Base-by-base conservation (phyloP, 2,113 vertebrate species). In the Rhipidura dahli region DNA sequence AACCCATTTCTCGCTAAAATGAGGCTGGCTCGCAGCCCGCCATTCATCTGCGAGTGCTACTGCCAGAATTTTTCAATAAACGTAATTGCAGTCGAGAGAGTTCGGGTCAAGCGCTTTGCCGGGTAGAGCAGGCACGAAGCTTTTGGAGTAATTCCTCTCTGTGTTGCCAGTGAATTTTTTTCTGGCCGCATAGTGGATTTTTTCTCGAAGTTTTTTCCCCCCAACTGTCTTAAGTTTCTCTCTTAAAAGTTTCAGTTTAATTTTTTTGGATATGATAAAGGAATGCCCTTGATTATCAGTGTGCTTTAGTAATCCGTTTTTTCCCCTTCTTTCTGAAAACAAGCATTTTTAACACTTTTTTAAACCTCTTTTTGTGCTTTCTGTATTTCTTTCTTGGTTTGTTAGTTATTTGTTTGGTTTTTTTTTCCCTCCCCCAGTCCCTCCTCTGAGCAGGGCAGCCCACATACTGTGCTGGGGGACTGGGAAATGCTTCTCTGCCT, bases 391-490 rank as follows among this genome's bases (percentile, higher is more conserved):
- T 53, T 28, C 3, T 37, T 44, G 6, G 2, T 21, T 21, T 15
- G 13, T 23, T 56, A n/a, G n/a, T n/a, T n/a, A n/a, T n/a, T n/a
- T n/a, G n/a, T 35, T 15, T 50, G 24, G 13, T 18, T 16, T 31
- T 42, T 28, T 7, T 15, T 10, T 1, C 4, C 2, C 39, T 39
- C 11, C 6, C 7, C 12, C 10, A 9, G 19, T 57, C 37, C 33
- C 11, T 8, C 24, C 39, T 21, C 2, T 45, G 37, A 79, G 33
- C 18, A 28, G 53, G 47, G 51, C 64, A 66, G 56, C 85, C 51
- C 70, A 20, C 49, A 33, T 63, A 13, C 30, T 0, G 0, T 28
- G 57, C 75, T 39, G 82, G 21, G 22, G 35, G 33, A 27, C 66
- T 15, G 31, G 33, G 54, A 44, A 59, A 18, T 37, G 71, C 37